These are phyloP conservation scores for Morus bassanus DNA, from an alignment of 2,797 vertebrate species.

Conservation along the genomic window DNA sequence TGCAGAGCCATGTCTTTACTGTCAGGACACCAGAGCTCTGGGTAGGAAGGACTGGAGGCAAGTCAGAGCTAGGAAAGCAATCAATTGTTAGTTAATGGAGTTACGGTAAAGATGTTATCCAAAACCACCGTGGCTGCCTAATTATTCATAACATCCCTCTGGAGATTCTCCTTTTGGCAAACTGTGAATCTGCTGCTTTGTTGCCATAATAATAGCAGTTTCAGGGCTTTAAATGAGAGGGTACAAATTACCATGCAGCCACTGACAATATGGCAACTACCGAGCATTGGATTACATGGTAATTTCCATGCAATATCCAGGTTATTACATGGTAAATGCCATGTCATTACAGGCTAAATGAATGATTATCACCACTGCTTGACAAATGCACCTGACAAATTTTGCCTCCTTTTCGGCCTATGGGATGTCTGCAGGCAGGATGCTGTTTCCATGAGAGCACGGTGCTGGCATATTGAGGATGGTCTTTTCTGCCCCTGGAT, in stretches of 20 bases:
- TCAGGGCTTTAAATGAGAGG: slow-evolving; percentile 52
- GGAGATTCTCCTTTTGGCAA: slow-evolving; percentile 58
- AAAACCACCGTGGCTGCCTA: slow-evolving; percentile 52
- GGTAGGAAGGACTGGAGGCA: neutral
- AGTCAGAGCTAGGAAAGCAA: slow-evolving; percentile 25
- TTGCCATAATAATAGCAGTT: slow-evolving; percentile 57
- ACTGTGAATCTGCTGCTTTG: slow-evolving; percentile 45
- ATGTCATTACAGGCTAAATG: slow-evolving; percentile 58
- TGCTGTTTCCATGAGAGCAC: neutral
- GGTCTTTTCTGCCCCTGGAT: neutral
- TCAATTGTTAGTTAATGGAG: slow-evolving; percentile 56
- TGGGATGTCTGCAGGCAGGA: neutral
- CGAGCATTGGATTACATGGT: slow-evolving; percentile 53
- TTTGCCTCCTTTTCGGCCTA: neutral
- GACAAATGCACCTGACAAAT: slow-evolving; percentile 55
- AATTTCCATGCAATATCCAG: slow-evolving; percentile 63
- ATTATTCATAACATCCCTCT: slow-evolving; percentile 60
- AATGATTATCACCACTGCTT: slow-evolving; percentile 55
- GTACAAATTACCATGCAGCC: slow-evolving; percentile 47
- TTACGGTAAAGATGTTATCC: slow-evolving; percentile 62
- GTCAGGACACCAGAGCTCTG: neutral
- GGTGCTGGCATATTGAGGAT: rapidly evolving
- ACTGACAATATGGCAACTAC: slow-evolving; percentile 45
- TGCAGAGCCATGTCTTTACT: neutral
- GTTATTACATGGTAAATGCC: slow-evolving; percentile 63